Evolutionary conservation across 2,113 vertebrate genomes (phyloP), one percentile per base, ranked within the genome.

Genomic region (Antigone vipio): DNA sequence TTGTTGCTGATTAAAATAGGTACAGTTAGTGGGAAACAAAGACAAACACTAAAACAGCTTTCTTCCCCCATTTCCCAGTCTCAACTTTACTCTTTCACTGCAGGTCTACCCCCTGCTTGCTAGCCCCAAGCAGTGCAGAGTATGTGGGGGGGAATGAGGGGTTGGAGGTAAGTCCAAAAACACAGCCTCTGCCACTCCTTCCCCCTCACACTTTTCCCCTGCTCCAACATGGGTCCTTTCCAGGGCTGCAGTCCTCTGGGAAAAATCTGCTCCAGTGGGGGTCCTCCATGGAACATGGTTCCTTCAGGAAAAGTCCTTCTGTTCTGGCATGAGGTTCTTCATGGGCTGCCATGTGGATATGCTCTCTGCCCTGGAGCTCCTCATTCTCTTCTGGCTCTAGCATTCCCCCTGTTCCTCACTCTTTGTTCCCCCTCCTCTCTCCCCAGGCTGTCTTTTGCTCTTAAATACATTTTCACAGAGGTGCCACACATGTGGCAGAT

Each of bases 251-350:
- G 35, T 21, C 30, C 19, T 60, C 40, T 60, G 8, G 10, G 27
- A 59, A 66, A 50, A 68, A 55, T n/a, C 14, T 73, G 15, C 44
- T 68, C 19, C 29, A 27, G 9, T 12, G 9, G 56, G 20, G 45
- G 50, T 80, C 9, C 9, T 76, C n/a, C 27, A 47, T 5, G 2
- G 18, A 15, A 53, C 1, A 0, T 3, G 1, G 18, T 47, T 91
- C 26, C 35, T 85, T 78, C 14, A 50, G 50, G 24, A 81, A 66
- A 38, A 47, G 34, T 2, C 3, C 17, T 9, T 29, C 64, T 66
- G 35, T 34, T 52, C 17, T 7, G 7, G 12, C 5, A 1, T n/a
- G 19, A 14, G 9, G 11, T 59, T 50, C 17, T 82, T 7, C 11
- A 6, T 38, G 56, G 26, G 32, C 29, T 81, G 18, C 34, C 52